A percentile compares a stretch with the other conserved stretches of the same genome.
phyloP scores from a whole-genome alignment of 2,888 invertebrate genomes.

The Monoplex corrugatus region DNA sequence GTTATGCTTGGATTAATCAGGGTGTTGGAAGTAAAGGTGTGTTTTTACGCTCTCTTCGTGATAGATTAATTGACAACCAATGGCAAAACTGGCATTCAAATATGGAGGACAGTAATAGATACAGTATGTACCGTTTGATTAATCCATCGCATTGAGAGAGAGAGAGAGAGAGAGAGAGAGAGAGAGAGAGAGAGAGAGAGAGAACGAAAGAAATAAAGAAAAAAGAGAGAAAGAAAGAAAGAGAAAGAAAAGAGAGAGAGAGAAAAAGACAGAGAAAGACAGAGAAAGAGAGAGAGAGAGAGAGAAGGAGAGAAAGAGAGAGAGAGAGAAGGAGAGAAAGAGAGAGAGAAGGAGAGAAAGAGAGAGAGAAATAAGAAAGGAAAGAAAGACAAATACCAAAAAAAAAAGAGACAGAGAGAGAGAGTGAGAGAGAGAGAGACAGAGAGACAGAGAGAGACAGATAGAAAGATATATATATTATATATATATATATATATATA shows the following conservation, averaged over 20 bases:
- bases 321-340: conserved; percentile 9
- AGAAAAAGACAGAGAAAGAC: neutral
- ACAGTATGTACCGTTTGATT: too few relatives aligned
- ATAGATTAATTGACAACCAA: too few relatives aligned
- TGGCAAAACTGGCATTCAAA: too few relatives aligned
- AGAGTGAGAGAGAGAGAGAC: conserved; percentile 23
- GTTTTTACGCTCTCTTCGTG: too few relatives aligned
- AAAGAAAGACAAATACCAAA: neutral
- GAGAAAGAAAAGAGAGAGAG: neutral
- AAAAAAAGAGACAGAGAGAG: neutral
- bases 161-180: too few relatives aligned
- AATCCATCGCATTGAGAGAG: too few relatives aligned
- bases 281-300: neutral
- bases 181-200: neutral
- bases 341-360: neutral
- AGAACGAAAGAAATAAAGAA: neutral
- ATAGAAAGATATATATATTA: too few relatives aligned
- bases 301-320: conserved; percentile 16
- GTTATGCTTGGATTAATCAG: too few relatives aligned
- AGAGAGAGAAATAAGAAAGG: neutral
- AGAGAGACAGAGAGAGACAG: conserved; percentile 27
- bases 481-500: too few relatives aligned
- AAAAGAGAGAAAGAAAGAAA: neutral
- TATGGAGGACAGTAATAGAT: too few relatives aligned
- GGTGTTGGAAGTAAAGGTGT: too few relatives aligned